Evolutionary conservation across 2,888 invertebrate genomes (phyloP), one percentile per base, ranked within the genome.

Genomic region (Pardosa pseudoannulata): DNA sequence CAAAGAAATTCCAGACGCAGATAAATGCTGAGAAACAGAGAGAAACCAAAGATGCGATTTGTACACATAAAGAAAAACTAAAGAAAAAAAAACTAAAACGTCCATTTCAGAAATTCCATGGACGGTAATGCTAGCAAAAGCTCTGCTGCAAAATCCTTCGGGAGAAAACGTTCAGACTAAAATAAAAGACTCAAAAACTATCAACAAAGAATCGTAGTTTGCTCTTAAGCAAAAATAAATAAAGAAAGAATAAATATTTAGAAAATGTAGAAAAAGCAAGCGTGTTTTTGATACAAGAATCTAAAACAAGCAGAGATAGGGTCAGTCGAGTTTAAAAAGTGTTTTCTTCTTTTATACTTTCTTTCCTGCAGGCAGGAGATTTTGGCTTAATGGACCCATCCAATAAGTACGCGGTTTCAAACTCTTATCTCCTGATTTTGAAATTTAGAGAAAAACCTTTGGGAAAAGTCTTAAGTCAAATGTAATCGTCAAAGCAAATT

Each of bases 51-150:
- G n/a, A 29, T 5, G 31, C 13, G n/a, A 31, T n/a, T 31, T 29
- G 65, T 29, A 65, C 65, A 31, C 65, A 65, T 16, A 31, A 65
- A 65, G 16, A 2, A 29, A 65, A 31, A n/a, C n/a, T n/a, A 65
- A 29, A n/a, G 1, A 65, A 28, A 28, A 6, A n/a, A 64, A 64
- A 39, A 28, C 50, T 64, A 75, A 65, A 75, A 28, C 39, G 65
- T 41, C 75, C 75, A 75, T 65, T 65, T 75, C 16, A 9, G 65
- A 75, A 75, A 75, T 75, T 28, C 75, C 16, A 31, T 16, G 75
- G 64, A 64, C 39, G 41, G 1, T 62, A 27, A 75, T 29, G 27
- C 6, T 56, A 16, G 23, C 46, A 50, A 16, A 68, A 19, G 23
- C n/a, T n/a, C 16, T 50, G 7, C 27, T 16, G 16, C 11, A 41